phyloP scores from a whole-genome alignment of 2,888 invertebrate genomes.

The Polyommatus icarus region DNA sequence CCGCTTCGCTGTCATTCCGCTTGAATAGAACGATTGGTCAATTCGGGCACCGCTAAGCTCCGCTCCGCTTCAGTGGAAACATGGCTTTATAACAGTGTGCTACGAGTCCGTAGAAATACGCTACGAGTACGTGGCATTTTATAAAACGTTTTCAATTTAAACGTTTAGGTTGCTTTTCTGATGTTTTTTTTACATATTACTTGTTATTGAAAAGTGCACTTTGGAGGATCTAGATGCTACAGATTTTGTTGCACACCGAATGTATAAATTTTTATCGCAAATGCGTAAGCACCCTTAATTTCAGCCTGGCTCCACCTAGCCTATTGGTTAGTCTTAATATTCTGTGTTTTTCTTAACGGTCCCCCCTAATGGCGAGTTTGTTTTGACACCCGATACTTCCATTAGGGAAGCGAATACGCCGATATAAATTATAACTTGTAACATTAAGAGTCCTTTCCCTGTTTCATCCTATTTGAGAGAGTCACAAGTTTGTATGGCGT shows the following conservation, averaged over 20 bases:
- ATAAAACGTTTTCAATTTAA: no score
- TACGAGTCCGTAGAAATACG: no score
- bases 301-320: background rate
- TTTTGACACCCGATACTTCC: slow-evolving; percentile 21
- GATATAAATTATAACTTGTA: slow-evolving; percentile 12
- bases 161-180: no score
- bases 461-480: background rate
- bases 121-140: no score
- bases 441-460: background rate
- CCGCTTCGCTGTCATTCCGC: no score
- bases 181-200: no score
- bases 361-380: slow-evolving; percentile 9
- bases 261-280: background rate
- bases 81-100: no score
- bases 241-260: background rate
- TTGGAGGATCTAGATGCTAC: no score
- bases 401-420: background rate
- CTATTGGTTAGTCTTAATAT: slow-evolving; percentile 4
- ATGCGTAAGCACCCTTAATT: background rate
- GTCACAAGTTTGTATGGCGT: background rate
- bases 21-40: no score
- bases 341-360: slow-evolving; percentile 11
- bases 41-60: no score
- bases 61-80: no score
- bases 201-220: no score